Evolutionary conservation across 2,797 vertebrate species (phyloP), one percentile per base, ranked within the genome.

Genomic region (Pangasius larnaudii): DNA sequence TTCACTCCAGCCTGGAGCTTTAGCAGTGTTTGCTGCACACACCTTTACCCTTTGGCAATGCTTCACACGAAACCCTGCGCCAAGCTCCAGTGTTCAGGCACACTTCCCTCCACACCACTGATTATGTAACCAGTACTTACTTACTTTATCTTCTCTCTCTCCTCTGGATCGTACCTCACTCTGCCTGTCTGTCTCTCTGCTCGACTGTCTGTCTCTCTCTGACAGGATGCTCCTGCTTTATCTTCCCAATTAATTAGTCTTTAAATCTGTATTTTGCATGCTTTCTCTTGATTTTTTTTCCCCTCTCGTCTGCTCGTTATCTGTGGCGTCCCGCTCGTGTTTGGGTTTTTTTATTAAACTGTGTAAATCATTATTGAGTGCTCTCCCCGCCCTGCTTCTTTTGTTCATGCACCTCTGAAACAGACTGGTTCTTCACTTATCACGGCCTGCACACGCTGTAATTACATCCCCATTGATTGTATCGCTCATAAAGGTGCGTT

Each of bases 171-270:
- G 53, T 24, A 18, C n/a, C n/a, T 9, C 49, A 16, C 59, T 87
- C 49, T 75, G 10, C 74, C 75, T 18, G 0, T 82, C 36, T 42
- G 7, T 39, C 69, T 39, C 36, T 71, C 72, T n/a, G 42, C 42
- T n/a, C 11, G 0, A 11, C 36, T 72, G 72, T 75, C 83, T 84
- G 13, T 88, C 89, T 69, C 5, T 87, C 82, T 87, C 77, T 69
- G 42, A 87, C 65, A 18, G 69, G 61, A 82, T 42, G 18, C 59
- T 82, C 27, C 51, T 69, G 42, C n/a, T 59, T 88, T 89, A 90
- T 91, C 89, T 86, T 74, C 6, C 42, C 24, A 90, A 91, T 88
- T 89, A 91, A 90, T 90, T 84, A 88, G 19, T 87, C 78, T 86
- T 86, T 89, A 85, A 91, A 88, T 83, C 85, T 74, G 82, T 58